Evolutionary conservation across 2,888 invertebrate species (phyloP).

Genomic region (Cyrtodaria siliqua): DNA sequence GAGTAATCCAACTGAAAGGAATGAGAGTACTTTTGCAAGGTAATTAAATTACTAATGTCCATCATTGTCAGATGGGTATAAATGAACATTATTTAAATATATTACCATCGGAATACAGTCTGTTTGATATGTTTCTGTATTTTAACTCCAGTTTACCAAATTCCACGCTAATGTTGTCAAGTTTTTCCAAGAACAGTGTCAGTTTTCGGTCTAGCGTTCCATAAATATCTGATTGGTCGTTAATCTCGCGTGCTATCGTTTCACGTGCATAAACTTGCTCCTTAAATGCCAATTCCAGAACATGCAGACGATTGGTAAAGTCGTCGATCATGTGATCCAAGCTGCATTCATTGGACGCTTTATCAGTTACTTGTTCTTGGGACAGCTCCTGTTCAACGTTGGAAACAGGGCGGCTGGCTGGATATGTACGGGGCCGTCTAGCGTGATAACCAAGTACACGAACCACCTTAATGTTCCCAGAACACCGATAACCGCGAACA

Average conservation of each 20-base stretch:
- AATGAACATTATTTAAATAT: too few species aligned
- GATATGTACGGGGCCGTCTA: slow-evolving; percentile 11
- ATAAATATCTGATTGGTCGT: slow-evolving; percentile 74
- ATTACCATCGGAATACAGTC: slow-evolving; percentile 57
- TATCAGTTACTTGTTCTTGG: slow-evolving; percentile 22
- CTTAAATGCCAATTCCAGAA: slow-evolving; percentile 79
- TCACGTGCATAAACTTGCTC: slow-evolving; percentile 78
- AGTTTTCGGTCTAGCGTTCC: slow-evolving; percentile 67
- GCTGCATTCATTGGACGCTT: slow-evolving; percentile 51
- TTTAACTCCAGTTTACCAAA: slow-evolving; percentile 59
- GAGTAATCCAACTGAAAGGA: too few species aligned
- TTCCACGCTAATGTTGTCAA: slow-evolving; percentile 67
- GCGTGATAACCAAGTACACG: slow-evolving; percentile 34
- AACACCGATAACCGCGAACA: slow-evolving; percentile 68
- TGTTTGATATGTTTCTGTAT: slow-evolving; percentile 36
- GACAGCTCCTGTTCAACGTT: slow-evolving; percentile 11
- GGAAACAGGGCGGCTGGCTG: slow-evolving; percentile 10
- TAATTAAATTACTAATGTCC: too few species aligned
- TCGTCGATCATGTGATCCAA: slow-evolving; percentile 71
- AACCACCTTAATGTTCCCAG: slow-evolving; percentile 63
- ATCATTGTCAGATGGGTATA: too few species aligned
- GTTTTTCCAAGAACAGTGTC: slow-evolving; percentile 61
- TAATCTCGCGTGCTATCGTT: slow-evolving; percentile 74
- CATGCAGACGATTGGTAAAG: slow-evolving; percentile 73
- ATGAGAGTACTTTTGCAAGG: too few species aligned